Base-by-base conservation (phyloP, 2,888 invertebrate genomes). In the Epistrophe grossulariae region DNA sequence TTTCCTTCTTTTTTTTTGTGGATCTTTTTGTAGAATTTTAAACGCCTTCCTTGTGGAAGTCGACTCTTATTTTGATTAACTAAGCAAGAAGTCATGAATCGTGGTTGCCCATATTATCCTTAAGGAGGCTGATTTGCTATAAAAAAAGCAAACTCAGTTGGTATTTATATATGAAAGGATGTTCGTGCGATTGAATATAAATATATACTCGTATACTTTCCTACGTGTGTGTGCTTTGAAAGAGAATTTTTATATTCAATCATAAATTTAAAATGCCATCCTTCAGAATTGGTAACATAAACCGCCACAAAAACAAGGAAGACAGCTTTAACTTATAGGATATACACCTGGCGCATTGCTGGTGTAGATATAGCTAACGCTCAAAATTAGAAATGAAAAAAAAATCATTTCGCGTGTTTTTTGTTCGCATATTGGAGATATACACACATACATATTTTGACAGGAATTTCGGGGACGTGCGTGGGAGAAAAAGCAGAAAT, bases 171-270 rank as follows among this genome's bases (percentile, higher is more conserved):
- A 13, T 45, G n/a, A 9, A 45, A 68, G 77, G 84, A 70, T 81
- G 59, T 68, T 81, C 72, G 62, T 81, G 68, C 81, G 70, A 84
- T 84, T 84, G 81, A 80, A 68, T 72, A 59, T 60, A 15, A 5
- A 50, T n/a, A 45, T 1, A 1, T 15, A 55, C 52, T 24, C 24
- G 24, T 24, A 24, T 3, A 2, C 1, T 7, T 6, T 7, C n/a
- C 4, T 55, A n/a, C 28, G 28, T 9, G 50, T 52, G 55, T 55
- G 28, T 31, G 24, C 52, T 31, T n/a, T 55, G 28, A 31, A 66
- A 35, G 45, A 35, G 48, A 78, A 85, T 82, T 82, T 82, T 70
- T 82, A 85, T 85, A 82, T 85, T 85, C 85, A 85, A 85, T 85
- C 85, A 82, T 71, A 82, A 82, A 82, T 79, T 85, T 68, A 82